phyloP scores from a whole-genome alignment of 2,113 vertebrate genomes.

The Ovibos moschatus region DNA sequence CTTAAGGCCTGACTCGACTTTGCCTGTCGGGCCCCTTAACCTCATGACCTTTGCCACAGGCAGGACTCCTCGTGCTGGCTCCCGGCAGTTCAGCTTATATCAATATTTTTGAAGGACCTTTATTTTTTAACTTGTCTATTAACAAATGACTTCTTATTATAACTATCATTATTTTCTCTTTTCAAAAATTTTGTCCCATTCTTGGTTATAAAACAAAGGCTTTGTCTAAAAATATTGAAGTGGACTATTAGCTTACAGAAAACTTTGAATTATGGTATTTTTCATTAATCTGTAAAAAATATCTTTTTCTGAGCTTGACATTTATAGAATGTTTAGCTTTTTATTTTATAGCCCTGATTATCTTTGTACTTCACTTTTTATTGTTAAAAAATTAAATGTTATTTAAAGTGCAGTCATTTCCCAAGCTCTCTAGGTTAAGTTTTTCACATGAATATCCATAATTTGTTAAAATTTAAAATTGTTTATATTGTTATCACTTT shows the following conservation, averaged over 20 bases:
- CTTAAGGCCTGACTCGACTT: too few relatives aligned
- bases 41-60: too few relatives aligned
- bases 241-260: background rate
- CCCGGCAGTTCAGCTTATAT: background rate
- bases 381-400: background rate
- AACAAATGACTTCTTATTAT: background rate
- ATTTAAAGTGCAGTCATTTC: background rate
- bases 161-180: background rate
- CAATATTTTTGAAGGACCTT: background rate
- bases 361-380: background rate
- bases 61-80: too few relatives aligned
- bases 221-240: background rate
- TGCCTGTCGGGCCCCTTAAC: too few relatives aligned
- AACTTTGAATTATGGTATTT: background rate
- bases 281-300: background rate
- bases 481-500: background rate
- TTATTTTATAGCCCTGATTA: background rate
- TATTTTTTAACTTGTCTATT: background rate
- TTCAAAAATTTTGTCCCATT: background rate
- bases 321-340: background rate
- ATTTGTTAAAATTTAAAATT: slow-evolving; percentile 6
- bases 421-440: background rate
- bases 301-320: background rate
- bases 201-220: background rate
- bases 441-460: background rate